These are phyloP conservation scores for Campopleginae sp. DNA, from an alignment of 2,888 invertebrate species.

Conservation along the genomic window DNA sequence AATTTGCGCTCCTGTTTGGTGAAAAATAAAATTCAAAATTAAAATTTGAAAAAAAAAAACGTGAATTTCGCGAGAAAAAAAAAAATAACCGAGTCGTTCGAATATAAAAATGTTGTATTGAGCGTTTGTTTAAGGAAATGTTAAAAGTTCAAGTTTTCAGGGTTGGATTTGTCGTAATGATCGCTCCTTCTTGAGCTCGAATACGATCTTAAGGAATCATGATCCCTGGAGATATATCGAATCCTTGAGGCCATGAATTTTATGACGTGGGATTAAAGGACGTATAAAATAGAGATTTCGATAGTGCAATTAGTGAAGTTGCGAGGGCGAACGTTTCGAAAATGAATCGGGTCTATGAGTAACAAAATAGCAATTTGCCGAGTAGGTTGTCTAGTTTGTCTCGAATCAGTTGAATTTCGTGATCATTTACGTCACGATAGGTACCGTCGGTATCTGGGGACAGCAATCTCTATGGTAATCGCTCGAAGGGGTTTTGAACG, in stretches of 20 bases:
- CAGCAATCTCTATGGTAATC: slow-evolving; percentile 67
- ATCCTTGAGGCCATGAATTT: not conserved
- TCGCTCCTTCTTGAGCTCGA: no score
- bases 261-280: not conserved
- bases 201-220: not conserved
- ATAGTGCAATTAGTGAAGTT: not conserved
- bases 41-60: no score
- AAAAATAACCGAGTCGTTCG: no score
- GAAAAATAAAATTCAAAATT: no score
- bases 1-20: no score
- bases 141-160: no score
- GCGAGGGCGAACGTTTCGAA: not conserved
- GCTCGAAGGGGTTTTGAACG: slow-evolving; percentile 53
- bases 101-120: no score
- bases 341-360: not conserved
- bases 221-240: not conserved
- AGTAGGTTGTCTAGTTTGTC: slow-evolving; percentile 41
- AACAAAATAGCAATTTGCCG: slow-evolving; percentile 39
- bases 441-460: slow-evolving; percentile 52
- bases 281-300: not conserved
- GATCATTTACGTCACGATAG: slow-evolving; percentile 53
- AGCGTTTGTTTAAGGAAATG: no score
- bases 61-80: no score
- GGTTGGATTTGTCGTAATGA: no score
- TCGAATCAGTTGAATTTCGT: slow-evolving; percentile 58